Conservation (phyloP, 2,113 vertebrate species). For the Salvelinus namaycush region DNA sequence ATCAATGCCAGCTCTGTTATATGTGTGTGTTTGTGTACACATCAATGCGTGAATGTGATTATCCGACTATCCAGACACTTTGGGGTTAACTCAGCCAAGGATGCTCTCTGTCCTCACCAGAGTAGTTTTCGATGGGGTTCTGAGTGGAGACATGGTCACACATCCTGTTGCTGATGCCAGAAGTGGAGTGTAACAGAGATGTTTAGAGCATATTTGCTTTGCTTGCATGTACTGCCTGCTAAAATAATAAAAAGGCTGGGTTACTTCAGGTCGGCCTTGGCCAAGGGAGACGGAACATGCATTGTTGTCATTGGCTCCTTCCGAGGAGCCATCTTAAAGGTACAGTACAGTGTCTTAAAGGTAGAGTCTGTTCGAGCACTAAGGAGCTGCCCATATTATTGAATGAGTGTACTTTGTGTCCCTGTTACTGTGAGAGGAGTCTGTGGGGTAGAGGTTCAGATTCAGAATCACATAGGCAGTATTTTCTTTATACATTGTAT, state of each 20-base stretch:
- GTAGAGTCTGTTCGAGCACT: constrained; percentile 12
- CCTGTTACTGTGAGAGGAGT: too few relatives aligned
- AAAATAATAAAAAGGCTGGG: constrained; percentile 73
- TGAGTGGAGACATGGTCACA: constrained; percentile 42
- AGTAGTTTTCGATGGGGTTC: constrained; percentile 31
- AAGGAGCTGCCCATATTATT: constrained; percentile 15
- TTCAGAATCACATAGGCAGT: too few relatives aligned
- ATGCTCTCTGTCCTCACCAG: constrained; percentile 2
- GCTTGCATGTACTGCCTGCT: constrained; percentile 66
- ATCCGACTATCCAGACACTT: not conserved
- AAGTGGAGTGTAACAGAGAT: constrained; percentile 63
- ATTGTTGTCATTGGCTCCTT: constrained; percentile 70
- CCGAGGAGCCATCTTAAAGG: constrained; percentile 59
- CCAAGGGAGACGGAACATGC: constrained; percentile 61
- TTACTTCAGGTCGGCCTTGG: constrained; percentile 70
- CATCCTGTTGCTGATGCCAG: constrained; percentile 49
- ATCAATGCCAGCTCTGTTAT: too few relatives aligned
- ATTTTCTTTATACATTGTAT: too few relatives aligned
- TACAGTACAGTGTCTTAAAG: constrained; percentile 32
- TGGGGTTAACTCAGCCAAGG: not conserved
- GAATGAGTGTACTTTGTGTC: too few relatives aligned
- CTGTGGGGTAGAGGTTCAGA: not conserved
- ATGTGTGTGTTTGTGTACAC: too few relatives aligned
- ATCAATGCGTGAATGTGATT: not conserved
- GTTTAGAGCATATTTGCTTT: constrained; percentile 64